Evolutionary conservation across 1,140 invertebrate genomes (phyloP), one percentile per base, ranked within the genome.

Genomic region (Mactra quadrangularis): DNA sequence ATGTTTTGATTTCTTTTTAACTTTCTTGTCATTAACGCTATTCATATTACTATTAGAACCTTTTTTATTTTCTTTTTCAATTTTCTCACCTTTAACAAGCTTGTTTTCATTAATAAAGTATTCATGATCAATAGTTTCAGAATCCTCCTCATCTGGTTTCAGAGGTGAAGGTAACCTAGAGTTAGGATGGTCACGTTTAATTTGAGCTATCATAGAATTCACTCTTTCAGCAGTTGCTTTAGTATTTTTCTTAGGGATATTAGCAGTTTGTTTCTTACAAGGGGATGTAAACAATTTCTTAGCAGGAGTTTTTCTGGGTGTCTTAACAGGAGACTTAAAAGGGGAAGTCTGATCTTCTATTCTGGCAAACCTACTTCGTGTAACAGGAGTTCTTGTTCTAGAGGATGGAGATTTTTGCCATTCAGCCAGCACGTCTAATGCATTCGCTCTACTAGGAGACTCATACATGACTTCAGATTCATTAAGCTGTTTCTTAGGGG

Each of bases 401-500:
- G 70, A 55, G 1, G 60, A 55, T 47, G 74, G 74, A 25, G 74
- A 77, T 1, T 57, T 60, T 50, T 64, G 57, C 76, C 60, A 78
- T 3, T 78, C 76, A 2, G 47, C 50, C 15, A 78, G 19, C 1
- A 78, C 25, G 38, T 78, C 76, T 9, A 66, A 50, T 7, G 45
- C 47, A 78, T 64, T 78, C 17, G 76, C 60, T 27, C 60, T 78
- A 29, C 27, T 68, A 35, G 76, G 76, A 25, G 76, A 78, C 19
- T 57, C 35, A 15, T 55, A 72, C 15, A 41, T 41, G 6, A 7
- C 15, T 25, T 53, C 45, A 27, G 47, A 17, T 27, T 25, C 41
- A 55, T 17, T 17, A 35, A 68, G 15, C 22, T 22, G 38, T 64
- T 78, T 78, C n/a, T 41, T 78, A n/a, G 76, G 76, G 31, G 76